A percentile compares a stretch with the other conserved stretches of the same genome.
These are phyloP conservation scores for Ormyrus thymus DNA, from an alignment of 2,888 invertebrate genomes.

Conservation along the genomic window DNA sequence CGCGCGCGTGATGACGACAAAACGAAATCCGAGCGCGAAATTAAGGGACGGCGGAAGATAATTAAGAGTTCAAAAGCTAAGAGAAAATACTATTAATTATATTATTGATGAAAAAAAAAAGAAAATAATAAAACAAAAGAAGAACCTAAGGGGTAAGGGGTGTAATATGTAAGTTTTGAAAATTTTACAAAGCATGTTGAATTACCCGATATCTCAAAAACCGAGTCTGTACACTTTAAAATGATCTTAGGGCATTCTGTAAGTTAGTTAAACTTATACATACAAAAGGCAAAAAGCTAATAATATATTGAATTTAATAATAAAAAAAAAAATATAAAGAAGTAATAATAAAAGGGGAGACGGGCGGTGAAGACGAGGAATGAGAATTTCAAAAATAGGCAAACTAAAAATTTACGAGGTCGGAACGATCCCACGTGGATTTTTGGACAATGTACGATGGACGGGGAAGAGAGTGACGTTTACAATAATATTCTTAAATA, in stretches of 20 bases:
- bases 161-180: constrained; percentile 67
- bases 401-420: constrained; percentile 53
- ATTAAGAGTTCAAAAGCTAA: constrained; percentile 68
- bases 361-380: constrained; percentile 58
- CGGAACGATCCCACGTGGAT: constrained; percentile 50
- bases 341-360: constrained; percentile 60
- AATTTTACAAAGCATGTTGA: constrained; percentile 67
- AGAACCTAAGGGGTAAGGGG: constrained; percentile 59
- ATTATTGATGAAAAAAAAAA: constrained; percentile 55
- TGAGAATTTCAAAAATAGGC: constrained; percentile 53
- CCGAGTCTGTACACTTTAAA: constrained; percentile 63
- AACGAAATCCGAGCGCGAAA: constrained; percentile 61
- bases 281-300: constrained; percentile 57
- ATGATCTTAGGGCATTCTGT: constrained; percentile 68
- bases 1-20: constrained; percentile 55
- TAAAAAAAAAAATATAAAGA: constrained; percentile 49
- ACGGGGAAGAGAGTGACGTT: constrained; percentile 44
- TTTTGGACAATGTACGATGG: constrained; percentile 47
- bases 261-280: constrained; percentile 62
- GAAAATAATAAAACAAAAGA: constrained; percentile 50
- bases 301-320: constrained; percentile 59
- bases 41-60: constrained; percentile 59
- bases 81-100: constrained; percentile 59
- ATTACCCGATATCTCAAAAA: constrained; percentile 61
- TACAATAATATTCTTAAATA: constrained; percentile 54